Conservation (phyloP, 2,888 invertebrate species). For the Cheilosia scutellata region DNA sequence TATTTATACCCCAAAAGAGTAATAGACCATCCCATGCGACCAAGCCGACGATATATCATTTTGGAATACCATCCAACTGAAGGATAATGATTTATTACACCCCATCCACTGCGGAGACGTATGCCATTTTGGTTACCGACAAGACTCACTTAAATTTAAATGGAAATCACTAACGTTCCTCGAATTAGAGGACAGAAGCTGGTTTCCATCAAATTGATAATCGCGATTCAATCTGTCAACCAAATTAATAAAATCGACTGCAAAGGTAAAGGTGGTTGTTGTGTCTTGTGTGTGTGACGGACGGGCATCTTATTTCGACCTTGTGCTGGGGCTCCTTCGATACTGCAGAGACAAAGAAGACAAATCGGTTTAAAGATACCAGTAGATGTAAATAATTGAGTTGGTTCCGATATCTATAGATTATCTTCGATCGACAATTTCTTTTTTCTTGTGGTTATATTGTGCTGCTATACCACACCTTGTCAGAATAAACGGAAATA, state of each 20-base stretch:
- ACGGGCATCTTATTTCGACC: constrained; percentile 13
- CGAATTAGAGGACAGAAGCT: constrained; percentile 78
- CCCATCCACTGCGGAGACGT: neutral
- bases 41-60: neutral
- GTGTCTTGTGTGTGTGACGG: constrained; percentile 1
- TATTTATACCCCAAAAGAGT: neutral
- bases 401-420: constrained; percentile 38
- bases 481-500: constrained; percentile 5
- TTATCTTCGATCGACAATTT: constrained; percentile 37
- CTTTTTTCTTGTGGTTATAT: constrained; percentile 1
- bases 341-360: constrained; percentile 35
- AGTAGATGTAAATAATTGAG: constrained; percentile 42
- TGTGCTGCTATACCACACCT: constrained; percentile 3
- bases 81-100: constrained; percentile 26
- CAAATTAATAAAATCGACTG: constrained; percentile 64
- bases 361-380: constrained; percentile 29
- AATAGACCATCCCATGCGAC: neutral
- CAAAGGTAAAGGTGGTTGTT: constrained; percentile 8
- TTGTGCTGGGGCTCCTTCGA: constrained; percentile 7
- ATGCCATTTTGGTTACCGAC: neutral
- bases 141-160: constrained; percentile 19
- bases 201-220: constrained; percentile 80
- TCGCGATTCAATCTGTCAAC: constrained; percentile 81
- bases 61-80: neutral
- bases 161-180: constrained; percentile 25